phyloP scores from a whole-genome alignment of 2,888 invertebrate species.

The Imbricaverruca yamaguchii region DNA sequence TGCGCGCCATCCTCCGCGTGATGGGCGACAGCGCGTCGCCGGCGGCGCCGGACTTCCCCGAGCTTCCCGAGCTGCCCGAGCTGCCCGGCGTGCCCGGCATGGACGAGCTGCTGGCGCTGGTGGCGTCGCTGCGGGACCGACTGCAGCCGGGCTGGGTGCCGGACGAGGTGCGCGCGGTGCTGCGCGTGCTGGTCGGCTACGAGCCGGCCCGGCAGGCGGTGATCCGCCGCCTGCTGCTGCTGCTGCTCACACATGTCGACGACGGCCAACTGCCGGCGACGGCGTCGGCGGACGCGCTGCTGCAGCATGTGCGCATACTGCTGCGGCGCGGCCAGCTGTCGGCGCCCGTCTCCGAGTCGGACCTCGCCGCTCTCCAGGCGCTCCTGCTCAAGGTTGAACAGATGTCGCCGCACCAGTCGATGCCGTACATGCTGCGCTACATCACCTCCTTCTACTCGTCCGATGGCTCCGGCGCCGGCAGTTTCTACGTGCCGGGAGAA shows the following conservation, averaged over 20 bases:
- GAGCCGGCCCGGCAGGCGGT: background rate
- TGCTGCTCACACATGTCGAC: background rate
- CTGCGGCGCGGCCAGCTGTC: background rate
- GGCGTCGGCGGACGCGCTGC: background rate
- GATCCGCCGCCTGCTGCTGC: background rate
- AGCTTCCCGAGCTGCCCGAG: too few relatives aligned
- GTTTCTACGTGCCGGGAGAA: background rate
- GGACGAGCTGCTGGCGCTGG: background rate
- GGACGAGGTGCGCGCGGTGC: background rate
- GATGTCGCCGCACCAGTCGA: conserved; percentile 51
- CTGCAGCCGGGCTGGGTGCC: background rate
- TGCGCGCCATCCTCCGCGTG: background rate
- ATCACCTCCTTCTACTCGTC: background rate
- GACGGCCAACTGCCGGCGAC: background rate
- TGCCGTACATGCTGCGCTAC: background rate
- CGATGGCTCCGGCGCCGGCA: background rate
- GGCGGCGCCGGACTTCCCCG: too few relatives aligned
- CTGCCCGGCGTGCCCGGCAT: too few relatives aligned
- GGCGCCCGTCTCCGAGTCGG: background rate
- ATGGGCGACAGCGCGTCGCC: too few relatives aligned
- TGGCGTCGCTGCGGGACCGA: background rate
- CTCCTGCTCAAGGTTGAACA: conserved; percentile 66
- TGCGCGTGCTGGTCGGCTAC: background rate
- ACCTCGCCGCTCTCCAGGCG: conserved; percentile 46
- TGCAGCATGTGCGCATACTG: background rate